phyloP scores from a whole-genome alignment of 2,888 invertebrate genomes.

The Galerucella nymphaeae region DNA sequence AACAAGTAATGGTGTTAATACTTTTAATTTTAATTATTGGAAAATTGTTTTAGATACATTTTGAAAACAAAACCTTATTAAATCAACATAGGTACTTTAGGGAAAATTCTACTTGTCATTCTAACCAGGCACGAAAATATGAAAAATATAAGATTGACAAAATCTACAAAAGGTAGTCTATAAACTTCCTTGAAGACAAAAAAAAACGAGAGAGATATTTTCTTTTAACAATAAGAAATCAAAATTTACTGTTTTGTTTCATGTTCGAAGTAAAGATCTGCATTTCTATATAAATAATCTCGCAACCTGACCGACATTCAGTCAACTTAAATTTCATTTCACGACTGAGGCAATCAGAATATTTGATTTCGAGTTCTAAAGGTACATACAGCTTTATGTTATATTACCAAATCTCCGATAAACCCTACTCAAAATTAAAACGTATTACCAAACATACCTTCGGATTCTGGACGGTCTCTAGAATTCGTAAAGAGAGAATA shows the following conservation, averaged over 20 bases:
- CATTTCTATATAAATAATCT: background rate
- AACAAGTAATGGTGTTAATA: too few species aligned
- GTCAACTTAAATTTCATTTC: constrained; percentile 2
- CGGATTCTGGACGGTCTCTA: too few species aligned
- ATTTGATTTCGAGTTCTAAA: background rate
- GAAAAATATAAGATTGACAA: background rate
- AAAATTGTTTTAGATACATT: too few species aligned
- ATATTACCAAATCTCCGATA: background rate
- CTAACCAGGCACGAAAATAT: background rate
- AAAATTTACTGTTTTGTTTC: background rate
- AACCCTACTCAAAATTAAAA: background rate
- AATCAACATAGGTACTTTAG: background rate
- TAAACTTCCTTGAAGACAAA: too few species aligned
- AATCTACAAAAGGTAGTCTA: background rate
- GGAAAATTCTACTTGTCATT: background rate
- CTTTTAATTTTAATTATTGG: too few species aligned
- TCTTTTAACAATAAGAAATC: background rate
- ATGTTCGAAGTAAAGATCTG: background rate
- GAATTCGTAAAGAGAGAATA: too few species aligned
- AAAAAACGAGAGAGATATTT: background rate
- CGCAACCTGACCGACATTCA: background rate
- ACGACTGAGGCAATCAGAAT: background rate
- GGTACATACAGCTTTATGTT: background rate
- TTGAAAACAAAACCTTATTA: too few species aligned
- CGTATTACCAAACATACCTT: background rate